phyloP scores from a whole-genome alignment of 2,888 invertebrate genomes.

The Tridacna gigas region DNA sequence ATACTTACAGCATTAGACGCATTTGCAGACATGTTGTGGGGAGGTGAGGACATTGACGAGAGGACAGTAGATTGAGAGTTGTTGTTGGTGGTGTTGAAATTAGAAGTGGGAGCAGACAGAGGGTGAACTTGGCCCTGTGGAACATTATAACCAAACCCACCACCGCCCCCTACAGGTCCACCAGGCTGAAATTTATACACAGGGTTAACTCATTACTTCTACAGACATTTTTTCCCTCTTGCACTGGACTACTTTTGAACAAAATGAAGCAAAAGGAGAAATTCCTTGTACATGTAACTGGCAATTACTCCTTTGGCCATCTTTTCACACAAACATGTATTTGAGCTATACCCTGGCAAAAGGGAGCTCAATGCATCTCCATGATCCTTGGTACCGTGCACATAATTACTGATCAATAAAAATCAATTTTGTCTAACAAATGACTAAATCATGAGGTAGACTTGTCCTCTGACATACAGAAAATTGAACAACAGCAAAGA shows the following conservation, averaged over 20 bases:
- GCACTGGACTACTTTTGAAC: background rate
- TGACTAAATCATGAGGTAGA: too few relatives aligned
- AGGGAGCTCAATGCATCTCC: too few relatives aligned
- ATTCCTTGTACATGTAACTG: background rate
- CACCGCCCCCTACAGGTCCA: conserved; percentile 70
- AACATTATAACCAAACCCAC: conserved; percentile 69
- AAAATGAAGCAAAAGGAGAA: background rate
- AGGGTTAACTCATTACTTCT: background rate
- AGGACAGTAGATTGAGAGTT: conserved; percentile 56
- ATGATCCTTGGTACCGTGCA: too few relatives aligned
- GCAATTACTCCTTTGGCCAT: too few relatives aligned
- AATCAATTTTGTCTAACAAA: too few relatives aligned
- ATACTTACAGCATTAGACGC: conserved; percentile 70
- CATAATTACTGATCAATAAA: too few relatives aligned
- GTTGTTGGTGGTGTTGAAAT: conserved; percentile 62
- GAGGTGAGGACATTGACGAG: conserved; percentile 69
- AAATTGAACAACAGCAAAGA: too few relatives aligned
- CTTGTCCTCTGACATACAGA: too few relatives aligned
- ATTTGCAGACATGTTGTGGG: conserved; percentile 65
- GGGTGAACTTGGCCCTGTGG: conserved; percentile 67
- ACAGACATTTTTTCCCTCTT: background rate
- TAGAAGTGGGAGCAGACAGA: conserved; percentile 61
- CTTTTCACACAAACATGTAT: too few relatives aligned
- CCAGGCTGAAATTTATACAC: conserved; percentile 62
- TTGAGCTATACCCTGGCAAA: too few relatives aligned